A percentile compares a stretch with the other conserved stretches of the same genome.
These are phyloP conservation scores for Plutella xylostella DNA, from an alignment of 2,888 invertebrate species.

Conservation along the genomic window DNA sequence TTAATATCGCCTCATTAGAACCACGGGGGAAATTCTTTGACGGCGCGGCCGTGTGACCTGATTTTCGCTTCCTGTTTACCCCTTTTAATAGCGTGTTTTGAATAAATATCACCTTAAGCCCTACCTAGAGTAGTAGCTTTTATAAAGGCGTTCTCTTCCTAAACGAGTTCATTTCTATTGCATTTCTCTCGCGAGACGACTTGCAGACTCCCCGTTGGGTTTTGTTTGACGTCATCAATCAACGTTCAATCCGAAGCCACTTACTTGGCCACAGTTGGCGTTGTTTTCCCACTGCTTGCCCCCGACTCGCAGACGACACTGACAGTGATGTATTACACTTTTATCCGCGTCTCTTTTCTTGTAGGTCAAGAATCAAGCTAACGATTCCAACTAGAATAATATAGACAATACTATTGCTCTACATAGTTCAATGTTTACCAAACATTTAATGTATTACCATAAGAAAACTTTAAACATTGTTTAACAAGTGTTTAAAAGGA, in stretches of 20 bases:
- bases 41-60: not conserved
- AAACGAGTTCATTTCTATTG: no score
- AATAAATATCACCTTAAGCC: not conserved
- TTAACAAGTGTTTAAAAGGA: no score
- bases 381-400: no score
- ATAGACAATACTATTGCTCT: no score
- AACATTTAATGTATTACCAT: no score
- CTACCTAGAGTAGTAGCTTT: no score
- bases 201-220: conserved; percentile 16
- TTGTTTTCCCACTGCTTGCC: conserved; percentile 22
- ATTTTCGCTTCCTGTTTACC: not conserved
- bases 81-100: not conserved
- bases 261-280: conserved; percentile 22
- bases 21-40: not conserved
- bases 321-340: conserved; percentile 28
- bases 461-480: no score
- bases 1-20: not conserved
- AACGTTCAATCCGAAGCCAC: conserved; percentile 32
- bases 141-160: no score
- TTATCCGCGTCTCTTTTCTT: conserved; percentile 18
- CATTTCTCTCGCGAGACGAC: conserved; percentile 1
- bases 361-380: no score
- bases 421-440: no score
- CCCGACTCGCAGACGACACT: conserved; percentile 24
- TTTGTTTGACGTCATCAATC: conserved; percentile 31